Evolutionary conservation across 2,113 vertebrate species (phyloP), one percentile per base, ranked within the genome.

Genomic region (Pristiophorus japonicus): DNA sequence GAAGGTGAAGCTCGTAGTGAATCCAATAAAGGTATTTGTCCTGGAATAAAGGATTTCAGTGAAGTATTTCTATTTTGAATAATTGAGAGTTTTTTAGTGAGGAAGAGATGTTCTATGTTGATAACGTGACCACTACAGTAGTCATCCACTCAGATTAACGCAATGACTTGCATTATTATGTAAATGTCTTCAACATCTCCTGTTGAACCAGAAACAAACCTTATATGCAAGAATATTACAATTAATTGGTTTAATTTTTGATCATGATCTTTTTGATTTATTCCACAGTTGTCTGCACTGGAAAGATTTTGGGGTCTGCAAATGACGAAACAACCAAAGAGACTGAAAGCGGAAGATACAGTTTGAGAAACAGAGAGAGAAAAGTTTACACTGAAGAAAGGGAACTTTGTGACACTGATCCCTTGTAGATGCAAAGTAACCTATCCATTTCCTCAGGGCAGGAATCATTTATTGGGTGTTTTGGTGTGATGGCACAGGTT

Each of bases 401-500:
- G 11, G 96, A 97, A 75, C 96, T 95, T 12, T 96, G 96, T 95
- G 97, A 97, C 38, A 96, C 97, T 4, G 96, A 97, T 97, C 34
- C 34, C 12, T n/a, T 78, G 34, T 78, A 78, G 4, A 34, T 78
- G 30, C 73, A 78, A 78, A 78, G 30, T 38, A 51, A 78, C 34
- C 73, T 7, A 78, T 78, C 73, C n/a, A 78, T 38, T 78, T 38
- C 73, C 16, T 78, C 34, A 78, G 45, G 20, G 30, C 88, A 62
- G 55, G 11, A 59, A 6, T 14, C 62, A 62, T 62, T 62, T 20
- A 18, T 91, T 91, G 34, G 55, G 55, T 62, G 55, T 4, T 16
- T 91, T n/a, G 55, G 14, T 34, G 55, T 59, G 55, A 90, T n/a
- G 55, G 20, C 55, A n/a, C 27, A 18, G 4, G 45, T n/a, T n/a